Conservation (phyloP, 2,113 vertebrate genomes). For the Leuciscus idus region DNA sequence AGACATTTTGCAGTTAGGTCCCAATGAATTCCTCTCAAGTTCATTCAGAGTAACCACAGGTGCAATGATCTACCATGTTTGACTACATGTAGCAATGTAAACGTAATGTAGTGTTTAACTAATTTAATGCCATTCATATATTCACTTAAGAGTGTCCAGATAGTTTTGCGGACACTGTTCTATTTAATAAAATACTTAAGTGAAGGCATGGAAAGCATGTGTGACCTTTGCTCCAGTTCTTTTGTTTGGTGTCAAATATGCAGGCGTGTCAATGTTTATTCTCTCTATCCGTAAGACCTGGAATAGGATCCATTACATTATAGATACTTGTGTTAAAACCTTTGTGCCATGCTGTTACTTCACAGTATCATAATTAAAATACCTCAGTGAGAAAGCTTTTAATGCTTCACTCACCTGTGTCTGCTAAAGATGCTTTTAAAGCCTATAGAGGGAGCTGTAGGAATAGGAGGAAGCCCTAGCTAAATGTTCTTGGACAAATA, state of each 20-base stretch:
- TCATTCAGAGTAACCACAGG: neutral
- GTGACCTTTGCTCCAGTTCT: constrained; percentile 22
- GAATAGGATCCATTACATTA: neutral
- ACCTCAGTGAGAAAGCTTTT: neutral
- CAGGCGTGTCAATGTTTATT: neutral
- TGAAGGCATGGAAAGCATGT: neutral
- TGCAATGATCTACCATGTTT: neutral
- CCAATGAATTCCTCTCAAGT: neutral
- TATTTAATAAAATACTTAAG: neutral
- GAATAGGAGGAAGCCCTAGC: neutral
- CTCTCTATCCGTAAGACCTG: neutral
- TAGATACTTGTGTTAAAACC: neutral
- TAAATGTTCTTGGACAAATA: neutral
- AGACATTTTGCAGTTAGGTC: neutral
- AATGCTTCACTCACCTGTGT: neutral
- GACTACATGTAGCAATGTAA: neutral
- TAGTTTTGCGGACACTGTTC: neutral
- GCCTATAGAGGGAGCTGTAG: neutral
- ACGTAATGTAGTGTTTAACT: neutral
- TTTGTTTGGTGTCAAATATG: neutral
- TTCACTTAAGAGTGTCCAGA: neutral
- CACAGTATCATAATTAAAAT: neutral
- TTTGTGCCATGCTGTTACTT: neutral
- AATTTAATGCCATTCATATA: neutral
- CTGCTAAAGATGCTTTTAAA: neutral